These are phyloP conservation scores for Acanthaster planci DNA, from an alignment of 35 echinoderm and acorn worm genomes.

Conservation along the genomic window DNA sequence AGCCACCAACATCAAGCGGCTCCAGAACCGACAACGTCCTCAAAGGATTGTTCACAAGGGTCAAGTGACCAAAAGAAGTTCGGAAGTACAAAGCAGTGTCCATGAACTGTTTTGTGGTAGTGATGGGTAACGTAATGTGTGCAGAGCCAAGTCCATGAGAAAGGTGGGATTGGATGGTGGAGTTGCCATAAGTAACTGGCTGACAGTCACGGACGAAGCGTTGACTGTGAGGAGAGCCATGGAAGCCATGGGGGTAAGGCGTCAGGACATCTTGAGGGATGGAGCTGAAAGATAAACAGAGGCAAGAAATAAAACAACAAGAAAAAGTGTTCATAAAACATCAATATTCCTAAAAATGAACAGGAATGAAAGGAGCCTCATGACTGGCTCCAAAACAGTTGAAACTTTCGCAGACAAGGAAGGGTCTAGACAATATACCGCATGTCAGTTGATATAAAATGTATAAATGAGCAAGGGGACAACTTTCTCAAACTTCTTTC, in stretches of 20 bases:
- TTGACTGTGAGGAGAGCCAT: slow-evolving; percentile 71
- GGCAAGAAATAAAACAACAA: no score
- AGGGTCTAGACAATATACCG: no score
- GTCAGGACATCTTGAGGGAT: slow-evolving; percentile 37
- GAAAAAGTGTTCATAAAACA: no score
- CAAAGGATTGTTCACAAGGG: slow-evolving; percentile 43
- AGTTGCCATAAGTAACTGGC: slow-evolving; percentile 72
- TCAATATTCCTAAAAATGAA: no score
- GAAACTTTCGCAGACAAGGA: no score
- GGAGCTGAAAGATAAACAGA: not conserved
- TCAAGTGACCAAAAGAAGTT: slow-evolving; percentile 42
- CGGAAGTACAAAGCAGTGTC: slow-evolving; percentile 34
- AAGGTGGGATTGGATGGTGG: slow-evolving; percentile 66
- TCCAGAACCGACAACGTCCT: slow-evolving; percentile 70
- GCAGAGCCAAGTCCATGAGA: slow-evolving; percentile 32
- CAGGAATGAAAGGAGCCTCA: no score
- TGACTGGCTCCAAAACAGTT: no score
- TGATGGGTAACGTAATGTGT: slow-evolving; percentile 52
- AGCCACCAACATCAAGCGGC: slow-evolving; percentile 44
- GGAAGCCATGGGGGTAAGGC: slow-evolving; percentile 58
- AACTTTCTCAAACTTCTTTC: no score
- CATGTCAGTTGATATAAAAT: no score
- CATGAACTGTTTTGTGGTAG: slow-evolving; percentile 47
- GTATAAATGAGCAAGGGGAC: no score
- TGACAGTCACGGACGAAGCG: slow-evolving; percentile 85